These are phyloP conservation scores for Odobenus rosmarus DNA, from an alignment of 2,113 vertebrate species.

Conservation along the genomic window DNA sequence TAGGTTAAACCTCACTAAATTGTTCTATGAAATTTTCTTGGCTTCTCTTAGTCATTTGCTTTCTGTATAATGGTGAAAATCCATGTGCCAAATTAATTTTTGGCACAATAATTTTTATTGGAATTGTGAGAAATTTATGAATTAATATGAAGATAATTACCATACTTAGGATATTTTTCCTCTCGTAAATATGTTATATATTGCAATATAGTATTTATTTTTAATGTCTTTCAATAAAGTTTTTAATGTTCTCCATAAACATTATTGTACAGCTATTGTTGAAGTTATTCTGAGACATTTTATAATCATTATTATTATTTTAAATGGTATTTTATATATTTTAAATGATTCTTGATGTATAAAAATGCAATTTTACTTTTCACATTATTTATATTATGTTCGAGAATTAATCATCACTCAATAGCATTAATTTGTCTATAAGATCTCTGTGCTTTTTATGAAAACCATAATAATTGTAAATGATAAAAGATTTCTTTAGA, in stretches of 20 bases:
- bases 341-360: background rate
- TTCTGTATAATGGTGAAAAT: background rate
- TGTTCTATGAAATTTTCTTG: background rate
- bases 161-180: background rate
- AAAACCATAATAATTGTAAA: background rate
- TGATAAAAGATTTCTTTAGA: background rate
- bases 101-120: background rate
- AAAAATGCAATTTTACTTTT: background rate
- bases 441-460: background rate
- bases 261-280: constrained; percentile 1
- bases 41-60: background rate
- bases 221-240: background rate
- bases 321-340: background rate
- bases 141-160: background rate
- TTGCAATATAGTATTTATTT: constrained; percentile 32
- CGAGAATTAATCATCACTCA: background rate
- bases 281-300: background rate
- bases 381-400: background rate
- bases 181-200: background rate
- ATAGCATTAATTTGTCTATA: background rate
- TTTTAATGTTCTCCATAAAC: constrained; percentile 39
- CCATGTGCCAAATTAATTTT: background rate
- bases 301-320: background rate
- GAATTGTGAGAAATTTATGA: background rate
- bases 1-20: background rate